Percentiles rank a stretch among this genome's conserved stretches.
Evolutionary conservation across 2,113 vertebrate genomes (phyloP).

Genomic region (Muntiacus muntjak): DNA sequence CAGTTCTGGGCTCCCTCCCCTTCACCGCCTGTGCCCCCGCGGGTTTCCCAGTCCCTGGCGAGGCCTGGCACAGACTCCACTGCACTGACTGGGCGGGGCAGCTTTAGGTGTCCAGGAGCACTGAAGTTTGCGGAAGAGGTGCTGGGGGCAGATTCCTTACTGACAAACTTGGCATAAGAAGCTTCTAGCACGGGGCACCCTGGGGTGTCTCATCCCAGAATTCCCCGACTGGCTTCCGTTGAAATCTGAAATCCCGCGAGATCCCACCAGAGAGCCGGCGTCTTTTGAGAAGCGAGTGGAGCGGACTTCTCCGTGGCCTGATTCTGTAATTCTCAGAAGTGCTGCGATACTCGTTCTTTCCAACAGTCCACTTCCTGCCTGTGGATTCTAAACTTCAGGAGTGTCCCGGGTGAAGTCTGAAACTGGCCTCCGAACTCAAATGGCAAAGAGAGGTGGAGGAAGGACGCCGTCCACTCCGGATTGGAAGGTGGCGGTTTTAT

Average conservation of each 20-base stretch:
- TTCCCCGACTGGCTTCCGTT: too few species aligned
- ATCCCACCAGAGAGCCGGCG: fast-evolving
- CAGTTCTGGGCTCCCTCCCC: background rate
- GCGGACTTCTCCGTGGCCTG: fast-evolving
- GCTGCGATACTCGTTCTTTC: fast-evolving
- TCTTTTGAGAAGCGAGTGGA: fast-evolving
- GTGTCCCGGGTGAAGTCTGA: fast-evolving
- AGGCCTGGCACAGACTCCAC: background rate
- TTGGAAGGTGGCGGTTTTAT: background rate
- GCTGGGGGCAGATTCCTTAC: background rate
- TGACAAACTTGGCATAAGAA: fast-evolving
- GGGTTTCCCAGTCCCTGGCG: background rate
- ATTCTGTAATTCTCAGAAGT: fast-evolving
- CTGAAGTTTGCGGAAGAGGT: background rate
- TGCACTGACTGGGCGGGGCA: background rate
- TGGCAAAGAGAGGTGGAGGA: background rate
- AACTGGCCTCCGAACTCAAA: fast-evolving
- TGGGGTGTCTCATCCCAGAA: too few species aligned
- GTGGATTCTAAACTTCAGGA: background rate
- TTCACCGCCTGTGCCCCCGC: fast-evolving
- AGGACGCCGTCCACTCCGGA: background rate
- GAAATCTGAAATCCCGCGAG: background rate
- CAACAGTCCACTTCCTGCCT: background rate
- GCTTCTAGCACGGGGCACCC: fast-evolving
- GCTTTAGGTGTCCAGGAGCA: background rate